phyloP scores from a whole-genome alignment of 2,797 vertebrate species.

The Avahi laniger region DNA sequence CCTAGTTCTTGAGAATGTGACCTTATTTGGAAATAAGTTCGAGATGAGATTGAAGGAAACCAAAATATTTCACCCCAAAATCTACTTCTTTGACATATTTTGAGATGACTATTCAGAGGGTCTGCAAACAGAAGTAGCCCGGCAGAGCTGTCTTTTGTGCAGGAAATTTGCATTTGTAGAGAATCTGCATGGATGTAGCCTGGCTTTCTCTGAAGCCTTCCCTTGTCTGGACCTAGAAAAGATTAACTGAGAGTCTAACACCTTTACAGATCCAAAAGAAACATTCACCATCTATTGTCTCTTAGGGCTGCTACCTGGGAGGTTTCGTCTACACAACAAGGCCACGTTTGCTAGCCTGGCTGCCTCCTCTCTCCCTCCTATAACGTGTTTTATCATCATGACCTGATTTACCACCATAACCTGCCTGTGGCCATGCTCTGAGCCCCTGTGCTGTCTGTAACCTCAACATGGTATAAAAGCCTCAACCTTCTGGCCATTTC shows the following conservation, averaged over 20 bases:
- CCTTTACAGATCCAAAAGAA: not conserved
- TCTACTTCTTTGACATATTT: not conserved
- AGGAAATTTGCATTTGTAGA: not conserved
- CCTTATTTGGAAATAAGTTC: not conserved
- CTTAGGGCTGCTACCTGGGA: not conserved
- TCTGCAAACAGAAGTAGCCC: not conserved
- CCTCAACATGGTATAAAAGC: not conserved
- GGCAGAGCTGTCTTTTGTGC: not conserved
- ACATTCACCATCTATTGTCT: not conserved
- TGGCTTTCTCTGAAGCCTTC: not conserved
- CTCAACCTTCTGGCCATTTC: not conserved
- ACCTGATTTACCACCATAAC: not conserved
- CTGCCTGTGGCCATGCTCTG: not conserved
- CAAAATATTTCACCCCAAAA: not conserved
- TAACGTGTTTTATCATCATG: not conserved
- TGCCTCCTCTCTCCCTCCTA: not conserved
- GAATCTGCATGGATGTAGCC: not conserved
- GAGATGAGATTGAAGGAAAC: not conserved
- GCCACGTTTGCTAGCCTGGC: not conserved
- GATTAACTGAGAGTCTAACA: not conserved
- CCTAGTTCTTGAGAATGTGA: not conserved
- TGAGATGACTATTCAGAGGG: not conserved
- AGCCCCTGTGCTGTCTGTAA: not conserved
- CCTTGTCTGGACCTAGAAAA: not conserved
- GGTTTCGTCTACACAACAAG: not conserved